Evolutionary conservation across 2,797 vertebrate genomes (phyloP).

Genomic region (Apogon talboti): DNA sequence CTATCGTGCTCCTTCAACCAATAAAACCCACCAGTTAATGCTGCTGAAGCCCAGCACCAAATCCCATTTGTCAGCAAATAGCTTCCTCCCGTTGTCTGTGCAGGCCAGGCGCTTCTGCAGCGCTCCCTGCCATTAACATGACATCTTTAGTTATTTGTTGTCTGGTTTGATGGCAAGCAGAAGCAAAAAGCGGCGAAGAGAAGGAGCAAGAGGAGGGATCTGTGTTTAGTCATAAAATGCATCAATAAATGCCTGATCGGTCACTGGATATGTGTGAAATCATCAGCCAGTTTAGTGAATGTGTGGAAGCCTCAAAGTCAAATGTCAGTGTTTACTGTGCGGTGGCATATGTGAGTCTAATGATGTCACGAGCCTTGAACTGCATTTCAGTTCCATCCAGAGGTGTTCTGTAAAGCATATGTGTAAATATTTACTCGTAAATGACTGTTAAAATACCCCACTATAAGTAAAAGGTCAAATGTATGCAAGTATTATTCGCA

Average conservation of each 20-base stretch:
- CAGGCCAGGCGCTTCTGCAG: slow-evolving; percentile 71
- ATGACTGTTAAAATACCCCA: no score
- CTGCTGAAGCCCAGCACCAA: slow-evolving; percentile 76
- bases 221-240: slow-evolving; percentile 51
- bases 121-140: slow-evolving; percentile 67
- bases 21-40: slow-evolving; percentile 83
- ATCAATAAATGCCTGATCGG: slow-evolving; percentile 34
- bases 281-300: slow-evolving; percentile 34
- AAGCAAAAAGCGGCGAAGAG: slow-evolving; percentile 38
- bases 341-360: no score
- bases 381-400: no score
- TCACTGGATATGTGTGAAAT: slow-evolving; percentile 48
- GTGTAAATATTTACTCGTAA: no score
- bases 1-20: slow-evolving; percentile 79
- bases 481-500: no score
- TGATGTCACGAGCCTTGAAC: no score
- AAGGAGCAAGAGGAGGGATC: slow-evolving; percentile 42
- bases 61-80: slow-evolving; percentile 84
- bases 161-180: slow-evolving; percentile 61
- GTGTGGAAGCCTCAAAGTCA: slow-evolving; percentile 2
- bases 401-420: no score
- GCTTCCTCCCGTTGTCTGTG: slow-evolving; percentile 72
- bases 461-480: no score
- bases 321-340: neutral
- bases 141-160: slow-evolving; percentile 68